A percentile compares a stretch with the other conserved stretches of the same genome.
phyloP scores from a whole-genome alignment of 2,888 invertebrate genomes.

The Tanypteryx hageni region DNA sequence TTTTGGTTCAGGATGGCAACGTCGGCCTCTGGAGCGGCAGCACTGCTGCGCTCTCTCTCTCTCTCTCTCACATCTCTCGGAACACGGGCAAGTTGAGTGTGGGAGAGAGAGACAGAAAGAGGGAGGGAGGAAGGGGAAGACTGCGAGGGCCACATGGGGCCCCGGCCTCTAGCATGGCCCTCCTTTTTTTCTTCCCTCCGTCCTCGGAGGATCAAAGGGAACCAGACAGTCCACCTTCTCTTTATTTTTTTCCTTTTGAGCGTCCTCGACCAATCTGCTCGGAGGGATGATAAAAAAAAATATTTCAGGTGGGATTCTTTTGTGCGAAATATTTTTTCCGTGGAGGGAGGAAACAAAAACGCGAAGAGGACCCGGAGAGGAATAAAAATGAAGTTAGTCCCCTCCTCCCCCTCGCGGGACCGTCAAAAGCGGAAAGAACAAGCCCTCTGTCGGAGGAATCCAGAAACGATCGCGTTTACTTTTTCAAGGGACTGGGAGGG shows the following conservation, averaged over 20 bases:
- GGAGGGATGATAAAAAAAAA: neutral
- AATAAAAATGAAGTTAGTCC: slow-evolving; percentile 14
- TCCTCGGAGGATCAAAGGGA: slow-evolving; percentile 51
- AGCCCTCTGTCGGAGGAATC: slow-evolving; percentile 6
- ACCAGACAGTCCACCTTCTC: neutral
- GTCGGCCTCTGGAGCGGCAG: slow-evolving; percentile 69
- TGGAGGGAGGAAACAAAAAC: neutral
- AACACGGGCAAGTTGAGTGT: neutral
- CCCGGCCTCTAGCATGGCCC: neutral
- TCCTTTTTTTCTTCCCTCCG: neutral
- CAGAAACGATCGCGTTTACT: slow-evolving; percentile 41
- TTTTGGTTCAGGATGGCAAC: slow-evolving; percentile 68
- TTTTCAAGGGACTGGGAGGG: slow-evolving; percentile 34
- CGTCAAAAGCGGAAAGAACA: slow-evolving; percentile 19
- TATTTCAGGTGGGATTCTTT: slow-evolving; percentile 38
- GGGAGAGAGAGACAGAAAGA: no score
- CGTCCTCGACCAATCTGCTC: slow-evolving; percentile 41
- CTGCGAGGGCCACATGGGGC: slow-evolving; percentile 43
- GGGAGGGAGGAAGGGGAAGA: neutral
- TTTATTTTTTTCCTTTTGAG: neutral
- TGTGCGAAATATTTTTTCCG: neutral
- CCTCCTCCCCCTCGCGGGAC: neutral
- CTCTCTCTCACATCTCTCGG: slow-evolving; percentile 16
- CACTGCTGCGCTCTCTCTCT: slow-evolving; percentile 46
- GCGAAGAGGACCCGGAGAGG: neutral